Conservation (phyloP, 2,797 vertebrate genomes). For the Danio albolineatus region DNA sequence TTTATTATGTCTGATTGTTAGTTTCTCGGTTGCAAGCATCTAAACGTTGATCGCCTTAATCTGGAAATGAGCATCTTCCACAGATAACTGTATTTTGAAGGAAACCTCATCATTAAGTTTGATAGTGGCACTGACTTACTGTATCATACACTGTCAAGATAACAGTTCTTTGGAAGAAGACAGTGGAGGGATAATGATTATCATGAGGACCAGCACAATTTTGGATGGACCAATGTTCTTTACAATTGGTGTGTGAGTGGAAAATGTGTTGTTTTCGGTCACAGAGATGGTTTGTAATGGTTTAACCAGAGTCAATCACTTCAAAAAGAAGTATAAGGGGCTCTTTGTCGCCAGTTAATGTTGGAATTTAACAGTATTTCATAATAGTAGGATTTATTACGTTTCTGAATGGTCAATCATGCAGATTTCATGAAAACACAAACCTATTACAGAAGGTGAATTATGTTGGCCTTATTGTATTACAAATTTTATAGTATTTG, state of each 20-base stretch:
- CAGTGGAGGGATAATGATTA: neutral
- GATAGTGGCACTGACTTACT: neutral
- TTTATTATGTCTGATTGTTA: neutral
- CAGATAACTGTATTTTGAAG: neutral
- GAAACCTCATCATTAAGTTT: neutral
- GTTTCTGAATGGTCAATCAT: neutral
- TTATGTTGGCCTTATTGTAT: neutral
- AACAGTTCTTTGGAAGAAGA: neutral
- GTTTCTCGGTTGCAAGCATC: neutral
- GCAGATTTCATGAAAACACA: neutral
- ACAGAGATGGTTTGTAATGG: neutral
- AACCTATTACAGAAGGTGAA: neutral
- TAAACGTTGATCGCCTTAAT: neutral
- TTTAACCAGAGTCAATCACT: neutral
- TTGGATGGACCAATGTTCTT: slow-evolving; percentile 15
- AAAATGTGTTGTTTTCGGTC: slow-evolving; percentile 4
- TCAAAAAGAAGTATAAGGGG: neutral
- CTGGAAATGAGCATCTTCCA: neutral
- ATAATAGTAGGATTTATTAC: no score
- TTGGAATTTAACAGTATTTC: neutral
- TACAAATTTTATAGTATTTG: neutral
- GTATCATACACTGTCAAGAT: slow-evolving; percentile 15
- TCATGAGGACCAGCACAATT: slow-evolving; percentile 4
- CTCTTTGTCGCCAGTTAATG: neutral
- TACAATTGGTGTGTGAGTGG: slow-evolving; percentile 12